Conservation (phyloP, 2,113 vertebrate species). For the Nothocercus nigrocapillus region DNA sequence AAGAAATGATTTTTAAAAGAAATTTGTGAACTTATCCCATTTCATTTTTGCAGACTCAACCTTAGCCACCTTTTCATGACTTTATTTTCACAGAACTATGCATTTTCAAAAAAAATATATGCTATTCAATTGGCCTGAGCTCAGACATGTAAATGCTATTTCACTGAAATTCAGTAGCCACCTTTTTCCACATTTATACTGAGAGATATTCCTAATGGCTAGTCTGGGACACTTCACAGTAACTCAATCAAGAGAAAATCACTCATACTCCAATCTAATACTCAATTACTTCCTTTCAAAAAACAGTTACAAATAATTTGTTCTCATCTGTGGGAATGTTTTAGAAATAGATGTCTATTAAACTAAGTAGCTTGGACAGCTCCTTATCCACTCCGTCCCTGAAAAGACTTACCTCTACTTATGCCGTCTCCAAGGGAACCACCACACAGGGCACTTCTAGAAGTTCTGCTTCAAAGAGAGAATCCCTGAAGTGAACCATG, state of each 20-base stretch:
- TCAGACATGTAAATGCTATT: not conserved
- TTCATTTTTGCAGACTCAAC: not conserved
- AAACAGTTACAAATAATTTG: not conserved
- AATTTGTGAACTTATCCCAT: not conserved
- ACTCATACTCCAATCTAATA: not conserved
- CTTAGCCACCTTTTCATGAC: not conserved
- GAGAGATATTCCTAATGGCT: not conserved
- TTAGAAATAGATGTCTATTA: not conserved
- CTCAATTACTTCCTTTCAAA: conserved; percentile 24
- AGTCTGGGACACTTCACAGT: not conserved
- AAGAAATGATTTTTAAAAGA: not conserved
- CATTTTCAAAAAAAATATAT: not conserved
- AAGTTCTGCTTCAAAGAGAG: conserved; percentile 25
- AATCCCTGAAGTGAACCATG: not conserved
- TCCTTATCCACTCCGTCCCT: not conserved
- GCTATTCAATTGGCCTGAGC: not conserved
- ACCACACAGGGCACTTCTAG: not conserved
- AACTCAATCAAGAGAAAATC: conserved; percentile 6
- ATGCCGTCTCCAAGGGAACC: not conserved
- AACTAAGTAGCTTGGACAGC: not conserved
- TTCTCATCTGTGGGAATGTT: not conserved
- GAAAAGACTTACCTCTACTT: not conserved
- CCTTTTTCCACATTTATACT: not conserved
- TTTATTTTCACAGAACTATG: not conserved
- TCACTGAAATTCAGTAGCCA: not conserved